Conservation (phyloP, 1,140 invertebrate species). For the Helicorthomorpha holstii region DNA sequence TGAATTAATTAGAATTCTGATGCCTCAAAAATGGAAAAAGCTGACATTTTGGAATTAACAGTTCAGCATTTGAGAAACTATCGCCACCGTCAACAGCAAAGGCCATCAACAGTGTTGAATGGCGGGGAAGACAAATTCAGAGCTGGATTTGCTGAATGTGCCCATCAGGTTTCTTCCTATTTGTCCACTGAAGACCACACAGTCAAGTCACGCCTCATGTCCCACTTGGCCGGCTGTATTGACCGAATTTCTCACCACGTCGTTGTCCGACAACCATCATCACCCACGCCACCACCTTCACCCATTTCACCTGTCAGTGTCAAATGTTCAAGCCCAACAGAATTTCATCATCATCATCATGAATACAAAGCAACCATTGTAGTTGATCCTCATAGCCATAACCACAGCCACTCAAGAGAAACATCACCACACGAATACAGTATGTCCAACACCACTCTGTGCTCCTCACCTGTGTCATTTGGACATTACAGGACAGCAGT, state of each 20-base stretch:
- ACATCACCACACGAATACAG: background rate
- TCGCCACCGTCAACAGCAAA: slow-evolving; percentile 20
- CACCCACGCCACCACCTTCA: background rate
- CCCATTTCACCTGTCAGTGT: background rate
- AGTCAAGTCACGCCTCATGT: slow-evolving; percentile 67
- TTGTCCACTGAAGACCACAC: slow-evolving; percentile 69
- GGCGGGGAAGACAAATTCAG: slow-evolving; percentile 63
- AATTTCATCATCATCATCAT: background rate
- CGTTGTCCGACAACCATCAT: background rate
- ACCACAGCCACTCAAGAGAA: too few species aligned
- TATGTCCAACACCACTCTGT: background rate
- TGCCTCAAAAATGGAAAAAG: slow-evolving; percentile 85
- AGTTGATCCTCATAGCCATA: too few species aligned
- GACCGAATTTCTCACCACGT: background rate
- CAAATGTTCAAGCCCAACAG: background rate
- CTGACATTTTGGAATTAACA: slow-evolving; percentile 88
- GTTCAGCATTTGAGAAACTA: slow-evolving; percentile 80
- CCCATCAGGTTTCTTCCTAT: slow-evolving; percentile 75
- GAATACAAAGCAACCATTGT: too few species aligned
- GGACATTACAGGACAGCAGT: background rate
- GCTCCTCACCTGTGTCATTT: background rate
- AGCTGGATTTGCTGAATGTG: slow-evolving; percentile 79
- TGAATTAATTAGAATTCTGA: slow-evolving; percentile 25
- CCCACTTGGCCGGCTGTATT: slow-evolving; percentile 40
- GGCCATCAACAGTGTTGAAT: slow-evolving; percentile 33